Evolutionary conservation across 2,113 vertebrate species (phyloP), one percentile per base, ranked within the genome.

Genomic region (Mormoops blainvillei): DNA sequence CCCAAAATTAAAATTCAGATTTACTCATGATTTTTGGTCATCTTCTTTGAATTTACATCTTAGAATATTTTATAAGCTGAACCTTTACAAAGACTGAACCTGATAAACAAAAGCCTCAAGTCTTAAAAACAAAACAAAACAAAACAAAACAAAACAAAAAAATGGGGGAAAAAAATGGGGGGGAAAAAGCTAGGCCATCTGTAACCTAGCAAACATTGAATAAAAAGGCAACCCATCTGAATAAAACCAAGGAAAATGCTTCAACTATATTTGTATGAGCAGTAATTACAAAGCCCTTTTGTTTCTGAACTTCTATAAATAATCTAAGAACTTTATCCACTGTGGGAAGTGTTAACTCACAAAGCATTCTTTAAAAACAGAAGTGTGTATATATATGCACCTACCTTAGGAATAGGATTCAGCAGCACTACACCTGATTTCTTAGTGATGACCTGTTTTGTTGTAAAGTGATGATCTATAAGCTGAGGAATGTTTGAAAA

Each of bases 391-490:
- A 63, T 7, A 74, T 43, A 24, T 45, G 67, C 6, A 87, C 93
- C 70, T 99, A 99, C 99, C 99, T 99, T 99, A 97, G 99, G 94
- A 84, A 99, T 98, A 0, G 99, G 99, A 98, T 99, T 99, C 80
- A 99, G 98, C 63, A 99, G 98, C 91, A 99, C 99, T 0, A 99
- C 99, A 48, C 99, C 99, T 1, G 99, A 99, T 98, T 99, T 99
- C 98, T 99, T 99, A 71, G 99, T 99, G 98, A 99, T 99, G 94
- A 99, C 99, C 96, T 99, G 99, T 94, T 99, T 99, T 87, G 99
- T 99, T 95, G 98, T 98, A 87, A 99, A 99, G 97, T 99, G 99
- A 98, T 99, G 99, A 73, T 99, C 99, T 96, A 99, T 99, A 87
- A 99, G 99, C 95, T 99, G 99, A 98, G 99, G 99, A 94, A 99